A percentile compares a stretch with the other conserved stretches of the same genome.
Evolutionary conservation across 2,797 vertebrate genomes (phyloP).

Genomic region (Peromyscus nudipes): DNA sequence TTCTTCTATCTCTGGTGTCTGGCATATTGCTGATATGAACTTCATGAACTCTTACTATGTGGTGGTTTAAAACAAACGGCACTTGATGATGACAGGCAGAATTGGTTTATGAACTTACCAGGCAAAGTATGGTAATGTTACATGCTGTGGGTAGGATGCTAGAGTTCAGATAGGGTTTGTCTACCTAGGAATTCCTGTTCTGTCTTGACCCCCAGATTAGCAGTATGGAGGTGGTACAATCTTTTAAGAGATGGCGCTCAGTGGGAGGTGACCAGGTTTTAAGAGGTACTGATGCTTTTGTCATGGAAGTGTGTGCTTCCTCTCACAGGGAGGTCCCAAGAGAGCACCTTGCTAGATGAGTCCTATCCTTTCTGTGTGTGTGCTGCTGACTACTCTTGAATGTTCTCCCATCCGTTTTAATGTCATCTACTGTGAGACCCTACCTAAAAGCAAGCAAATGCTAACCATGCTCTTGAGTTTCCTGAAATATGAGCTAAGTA

Average conservation of each 20-base stretch:
- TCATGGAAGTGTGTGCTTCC: background rate
- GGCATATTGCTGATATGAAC: background rate
- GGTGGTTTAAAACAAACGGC: conserved; percentile 23
- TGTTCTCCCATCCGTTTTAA: background rate
- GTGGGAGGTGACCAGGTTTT: background rate
- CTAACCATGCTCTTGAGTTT: background rate
- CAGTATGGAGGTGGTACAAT: background rate
- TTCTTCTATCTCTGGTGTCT: background rate
- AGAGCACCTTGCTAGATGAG: background rate
- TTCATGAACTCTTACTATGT: background rate
- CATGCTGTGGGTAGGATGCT: background rate
- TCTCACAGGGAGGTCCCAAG: background rate
- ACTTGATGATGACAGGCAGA: background rate
- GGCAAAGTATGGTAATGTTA: background rate
- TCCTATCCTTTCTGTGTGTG: background rate
- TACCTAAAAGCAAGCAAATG: background rate
- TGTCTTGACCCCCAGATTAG: background rate
- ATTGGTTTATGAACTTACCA: background rate
- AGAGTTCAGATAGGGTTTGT: background rate
- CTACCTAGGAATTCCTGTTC: background rate
- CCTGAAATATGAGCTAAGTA: background rate
- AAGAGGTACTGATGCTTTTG: background rate
- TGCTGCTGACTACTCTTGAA: background rate
- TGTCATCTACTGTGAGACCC: background rate
- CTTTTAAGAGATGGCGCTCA: background rate